Evolutionary conservation across 1,140 invertebrate species (phyloP).

Genomic region (Drosophila lini): DNA sequence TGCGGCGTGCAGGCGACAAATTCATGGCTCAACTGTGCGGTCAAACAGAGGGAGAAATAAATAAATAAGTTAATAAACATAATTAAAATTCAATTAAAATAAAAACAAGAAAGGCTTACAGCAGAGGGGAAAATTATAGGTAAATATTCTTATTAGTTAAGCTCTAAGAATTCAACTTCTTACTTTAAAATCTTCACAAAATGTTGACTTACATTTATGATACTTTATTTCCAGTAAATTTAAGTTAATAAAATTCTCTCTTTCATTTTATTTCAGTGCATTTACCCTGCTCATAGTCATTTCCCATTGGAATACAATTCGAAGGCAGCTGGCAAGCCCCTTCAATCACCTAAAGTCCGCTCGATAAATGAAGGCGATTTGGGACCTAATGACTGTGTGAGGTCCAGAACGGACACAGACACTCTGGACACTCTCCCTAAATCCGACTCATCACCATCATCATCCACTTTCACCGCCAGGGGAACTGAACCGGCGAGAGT

Average conservation of each 20-base stretch:
- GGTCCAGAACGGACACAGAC: constrained; percentile 31
- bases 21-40: constrained; percentile 46
- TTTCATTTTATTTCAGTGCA: constrained; percentile 4
- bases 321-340: constrained; percentile 22
- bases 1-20: constrained; percentile 64
- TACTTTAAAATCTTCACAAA: too few relatives aligned
- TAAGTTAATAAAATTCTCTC: not conserved
- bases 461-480: constrained; percentile 34
- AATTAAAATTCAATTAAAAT: not conserved
- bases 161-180: not conserved
- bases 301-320: constrained; percentile 21
- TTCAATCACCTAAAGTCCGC: constrained; percentile 50
- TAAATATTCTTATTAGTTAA: too few relatives aligned
- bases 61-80: not conserved
- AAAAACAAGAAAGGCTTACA: not conserved
- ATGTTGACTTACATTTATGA: too few relatives aligned
- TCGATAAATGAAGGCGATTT: constrained; percentile 51
- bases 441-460: constrained; percentile 5
- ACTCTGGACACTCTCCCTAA: constrained; percentile 20
- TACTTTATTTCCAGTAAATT: not conserved
- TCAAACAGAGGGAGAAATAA: constrained; percentile 18
- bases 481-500: constrained; percentile 40
- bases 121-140: too few relatives aligned
- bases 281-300: constrained; percentile 5
- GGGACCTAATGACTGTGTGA: constrained; percentile 45